phyloP scores from a whole-genome alignment of 2,113 vertebrate species.

The Tupaia tana region DNA sequence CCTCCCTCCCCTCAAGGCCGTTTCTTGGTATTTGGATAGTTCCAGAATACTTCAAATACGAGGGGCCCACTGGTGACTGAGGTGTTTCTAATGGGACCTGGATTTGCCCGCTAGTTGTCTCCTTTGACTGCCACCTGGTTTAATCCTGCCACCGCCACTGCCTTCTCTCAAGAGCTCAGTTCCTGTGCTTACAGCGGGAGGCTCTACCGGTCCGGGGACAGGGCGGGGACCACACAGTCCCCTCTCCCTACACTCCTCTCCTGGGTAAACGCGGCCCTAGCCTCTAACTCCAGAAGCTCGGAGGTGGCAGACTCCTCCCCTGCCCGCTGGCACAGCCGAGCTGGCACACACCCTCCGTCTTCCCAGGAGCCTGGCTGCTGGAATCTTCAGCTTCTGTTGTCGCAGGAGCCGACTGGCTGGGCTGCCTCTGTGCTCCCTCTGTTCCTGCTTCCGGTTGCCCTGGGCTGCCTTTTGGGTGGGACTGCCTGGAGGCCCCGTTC shows the following conservation, averaged over 20 bases:
- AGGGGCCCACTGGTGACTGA: background rate
- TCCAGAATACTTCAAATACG: background rate
- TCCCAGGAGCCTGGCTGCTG: background rate
- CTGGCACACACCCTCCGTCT: constrained; percentile 22
- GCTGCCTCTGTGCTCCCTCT: background rate
- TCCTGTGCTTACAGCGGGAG: background rate
- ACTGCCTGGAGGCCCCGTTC: constrained; percentile 76
- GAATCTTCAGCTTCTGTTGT: constrained; percentile 30
- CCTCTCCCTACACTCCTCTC: background rate
- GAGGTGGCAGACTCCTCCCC: constrained; percentile 40
- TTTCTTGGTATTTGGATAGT: background rate
- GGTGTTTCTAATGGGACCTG: background rate
- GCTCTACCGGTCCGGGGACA: background rate
- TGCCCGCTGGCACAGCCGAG: background rate
- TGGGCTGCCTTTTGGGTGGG: constrained; percentile 61
- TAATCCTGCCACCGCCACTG: background rate
- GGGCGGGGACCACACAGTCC: background rate
- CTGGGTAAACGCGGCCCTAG: background rate
- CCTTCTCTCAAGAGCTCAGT: background rate
- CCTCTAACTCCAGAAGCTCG: constrained; percentile 22
- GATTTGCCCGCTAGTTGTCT: background rate
- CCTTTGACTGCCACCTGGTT: background rate
- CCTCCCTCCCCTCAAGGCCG: background rate
- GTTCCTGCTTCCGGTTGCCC: constrained; percentile 80
- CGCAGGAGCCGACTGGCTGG: background rate